Evolutionary conservation across 1,140 invertebrate genomes (phyloP).

Genomic region (Drosophila navojoa): DNA sequence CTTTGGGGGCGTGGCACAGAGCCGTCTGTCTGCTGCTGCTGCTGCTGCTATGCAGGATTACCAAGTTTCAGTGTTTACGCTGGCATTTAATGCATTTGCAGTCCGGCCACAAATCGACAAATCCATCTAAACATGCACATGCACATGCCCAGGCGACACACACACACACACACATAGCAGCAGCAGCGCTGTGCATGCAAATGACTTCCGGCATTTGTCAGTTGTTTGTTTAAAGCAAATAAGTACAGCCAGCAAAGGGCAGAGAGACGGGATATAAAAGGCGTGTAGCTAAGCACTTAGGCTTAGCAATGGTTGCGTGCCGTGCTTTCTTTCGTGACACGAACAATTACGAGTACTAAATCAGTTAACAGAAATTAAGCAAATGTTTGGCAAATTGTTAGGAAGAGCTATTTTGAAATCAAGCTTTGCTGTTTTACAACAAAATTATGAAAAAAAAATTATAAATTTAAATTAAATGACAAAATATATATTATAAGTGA

Average conservation of each 20-base stretch:
- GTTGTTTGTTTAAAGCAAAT: slow-evolving; percentile 74
- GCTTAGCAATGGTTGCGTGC: slow-evolving; percentile 6
- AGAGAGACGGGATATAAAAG: neutral
- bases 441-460: neutral
- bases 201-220: slow-evolving; percentile 70
- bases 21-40: slow-evolving; percentile 10
- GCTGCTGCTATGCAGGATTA: slow-evolving; percentile 20
- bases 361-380: neutral
- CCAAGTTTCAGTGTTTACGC: slow-evolving; percentile 58
- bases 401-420: neutral
- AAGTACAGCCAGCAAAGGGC: slow-evolving; percentile 13
- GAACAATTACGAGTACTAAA: too few species aligned
- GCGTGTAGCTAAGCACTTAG: slow-evolving; percentile 1
- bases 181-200: slow-evolving; percentile 42
- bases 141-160: slow-evolving; percentile 12
- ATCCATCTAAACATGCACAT: slow-evolving; percentile 72
- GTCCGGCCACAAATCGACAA: slow-evolving; percentile 74
- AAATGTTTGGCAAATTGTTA: neutral
- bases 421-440: too few species aligned
- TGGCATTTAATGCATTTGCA: slow-evolving; percentile 78
- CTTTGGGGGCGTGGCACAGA: slow-evolving; percentile 52
- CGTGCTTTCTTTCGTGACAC: neutral
- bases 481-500: too few species aligned
- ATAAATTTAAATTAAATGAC: too few species aligned
- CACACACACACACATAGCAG: slow-evolving; percentile 8